These are phyloP conservation scores for Physocephala rufipes DNA, from an alignment of 2,888 invertebrate species.

Conservation along the genomic window DNA sequence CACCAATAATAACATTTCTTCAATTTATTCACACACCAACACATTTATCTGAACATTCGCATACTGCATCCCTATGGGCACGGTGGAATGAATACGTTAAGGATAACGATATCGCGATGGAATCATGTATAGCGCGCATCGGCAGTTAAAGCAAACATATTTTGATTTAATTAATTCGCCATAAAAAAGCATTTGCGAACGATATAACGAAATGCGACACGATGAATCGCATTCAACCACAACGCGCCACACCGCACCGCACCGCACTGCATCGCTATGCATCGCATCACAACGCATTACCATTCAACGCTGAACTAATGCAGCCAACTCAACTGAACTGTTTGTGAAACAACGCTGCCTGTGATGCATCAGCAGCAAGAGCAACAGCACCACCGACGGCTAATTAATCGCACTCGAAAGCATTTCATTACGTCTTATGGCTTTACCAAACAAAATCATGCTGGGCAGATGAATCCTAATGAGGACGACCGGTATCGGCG, in stretches of 20 bases:
- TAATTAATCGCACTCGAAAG: conserved; percentile 3
- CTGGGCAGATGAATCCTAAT: no score
- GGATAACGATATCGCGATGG: conserved; percentile 17
- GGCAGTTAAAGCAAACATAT: conserved; percentile 18
- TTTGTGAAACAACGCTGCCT: not conserved
- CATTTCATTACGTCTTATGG: not conserved
- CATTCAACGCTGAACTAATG: no score
- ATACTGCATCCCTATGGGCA: not conserved
- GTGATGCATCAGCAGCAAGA: no score
- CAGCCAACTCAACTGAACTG: no score
- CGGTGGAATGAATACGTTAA: no score
- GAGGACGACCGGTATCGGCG: no score
- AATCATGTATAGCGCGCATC: conserved; percentile 24
- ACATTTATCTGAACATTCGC: not conserved
- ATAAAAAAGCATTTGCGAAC: conserved; percentile 9
- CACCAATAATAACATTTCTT: not conserved
- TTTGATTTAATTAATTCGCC: conserved; percentile 34
- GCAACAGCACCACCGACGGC: no score
- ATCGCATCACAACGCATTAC: no score
- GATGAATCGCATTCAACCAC: not conserved
- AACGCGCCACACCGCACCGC: not conserved
- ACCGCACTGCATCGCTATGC: no score
- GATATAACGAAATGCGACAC: not conserved
- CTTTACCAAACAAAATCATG: no score
- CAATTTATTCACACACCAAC: not conserved